Evolutionary conservation across 2,113 vertebrate species (phyloP), one percentile per base, ranked within the genome.

Genomic region (Nerophis ophidion): DNA sequence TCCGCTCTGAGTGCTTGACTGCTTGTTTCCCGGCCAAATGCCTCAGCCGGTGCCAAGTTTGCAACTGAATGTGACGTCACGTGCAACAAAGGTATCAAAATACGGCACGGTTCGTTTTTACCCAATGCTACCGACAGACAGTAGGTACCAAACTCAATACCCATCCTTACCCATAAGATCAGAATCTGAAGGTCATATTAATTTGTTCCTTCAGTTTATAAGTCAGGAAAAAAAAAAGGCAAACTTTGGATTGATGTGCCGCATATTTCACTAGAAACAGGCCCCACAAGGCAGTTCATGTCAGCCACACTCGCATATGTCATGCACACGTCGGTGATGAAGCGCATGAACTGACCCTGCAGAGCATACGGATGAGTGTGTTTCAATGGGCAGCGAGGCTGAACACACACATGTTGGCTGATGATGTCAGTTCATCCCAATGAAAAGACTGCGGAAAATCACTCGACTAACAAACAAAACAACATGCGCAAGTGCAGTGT

Each of bases 241-340:
- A 42, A 55, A 61, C 26, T 34, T 59, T 47, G 50, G 48, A 66
- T 50, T 63, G 56, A 57, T n/a, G 50, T 34, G n/a, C 61, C 63
- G 10, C 55, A 63, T 60, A 46, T 76, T 72, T 57, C 40, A 52
- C 17, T 53, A 38, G 61, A 51, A 59, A 72, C 63, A 5, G 52
- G 33, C 55, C 48, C 48, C 66, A 44, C 17, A 49, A 54, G 55
- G 71, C 70, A 71, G 59, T 63, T 61, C 36, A 48, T 77, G 71
- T 80, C 75, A 75, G 59, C 46, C 67, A 66, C 17, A 60, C 66
- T 60, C 50, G 49, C 57, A 54, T 61, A 47, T 66, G 48, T 66
- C 36, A 48, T 52, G 34, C 19, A 65, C 47, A 48, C 26, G 35
- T 48, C 50, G 35, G 26, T 19, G 48, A 19, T 67, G 53, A 10